Percentiles rank a stretch among this genome's conserved stretches.
Conservation (phyloP, 2,888 invertebrate species). For the Tetropium fuscum region DNA sequence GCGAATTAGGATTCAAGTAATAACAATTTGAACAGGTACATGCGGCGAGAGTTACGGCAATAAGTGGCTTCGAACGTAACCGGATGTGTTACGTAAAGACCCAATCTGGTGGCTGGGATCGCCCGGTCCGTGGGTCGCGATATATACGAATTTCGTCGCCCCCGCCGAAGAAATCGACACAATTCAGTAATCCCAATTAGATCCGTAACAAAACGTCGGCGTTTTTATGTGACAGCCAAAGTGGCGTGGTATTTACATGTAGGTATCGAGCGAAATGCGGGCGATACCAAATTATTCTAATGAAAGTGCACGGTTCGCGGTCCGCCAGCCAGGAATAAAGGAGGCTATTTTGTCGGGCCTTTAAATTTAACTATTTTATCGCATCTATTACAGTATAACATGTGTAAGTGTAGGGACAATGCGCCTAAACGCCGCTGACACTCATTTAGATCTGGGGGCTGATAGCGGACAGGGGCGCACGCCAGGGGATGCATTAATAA, state of each 20-base stretch:
- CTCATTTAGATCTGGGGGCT: conserved; percentile 3
- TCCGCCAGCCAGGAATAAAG: conserved; percentile 18
- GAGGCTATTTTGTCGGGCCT: conserved; percentile 20
- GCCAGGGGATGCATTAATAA: background rate
- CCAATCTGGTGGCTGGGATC: too few species aligned
- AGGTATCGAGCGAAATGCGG: conserved; percentile 25
- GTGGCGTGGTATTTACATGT: conserved; percentile 17
- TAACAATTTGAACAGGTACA: too few species aligned
- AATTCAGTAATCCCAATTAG: background rate
- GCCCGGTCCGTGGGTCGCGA: too few species aligned
- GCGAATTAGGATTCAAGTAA: too few species aligned
- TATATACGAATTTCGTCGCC: too few species aligned
- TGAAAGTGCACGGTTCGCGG: conserved; percentile 7
- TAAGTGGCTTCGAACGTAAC: too few species aligned
- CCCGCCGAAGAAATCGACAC: background rate
- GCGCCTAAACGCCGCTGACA: conserved; percentile 16
- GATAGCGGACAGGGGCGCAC: background rate
- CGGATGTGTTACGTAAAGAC: too few species aligned
- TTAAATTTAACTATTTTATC: conserved; percentile 23
- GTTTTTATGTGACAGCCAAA: conserved; percentile 22
- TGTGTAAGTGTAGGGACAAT: conserved; percentile 23
- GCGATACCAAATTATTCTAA: conserved; percentile 27
- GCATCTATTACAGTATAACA: conserved; percentile 24
- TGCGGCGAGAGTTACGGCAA: too few species aligned
- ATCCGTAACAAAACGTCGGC: conserved; percentile 5